These are phyloP conservation scores for Sternarchorhynchus goeldii DNA, from an alignment of 2,797 vertebrate species.

Conservation along the genomic window DNA sequence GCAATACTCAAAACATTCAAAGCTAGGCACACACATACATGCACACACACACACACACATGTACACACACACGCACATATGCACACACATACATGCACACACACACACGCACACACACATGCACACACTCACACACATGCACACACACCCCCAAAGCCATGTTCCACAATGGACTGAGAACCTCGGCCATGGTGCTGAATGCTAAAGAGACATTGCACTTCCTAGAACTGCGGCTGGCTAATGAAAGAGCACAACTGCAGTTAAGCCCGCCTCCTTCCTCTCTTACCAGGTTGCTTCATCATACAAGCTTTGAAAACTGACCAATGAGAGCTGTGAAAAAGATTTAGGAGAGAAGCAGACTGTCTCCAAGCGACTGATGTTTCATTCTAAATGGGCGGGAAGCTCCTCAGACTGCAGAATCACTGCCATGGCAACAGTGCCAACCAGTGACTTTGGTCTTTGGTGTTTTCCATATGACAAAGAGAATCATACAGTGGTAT, in stretches of 20 bases:
- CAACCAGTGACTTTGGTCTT: conserved; percentile 1
- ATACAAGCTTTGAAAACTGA: conserved; percentile 54
- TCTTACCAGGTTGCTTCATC: conserved; percentile 12
- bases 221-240: conserved; percentile 58
- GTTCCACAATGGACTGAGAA: not conserved
- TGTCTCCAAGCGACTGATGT: conserved; percentile 4
- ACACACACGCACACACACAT: no score
- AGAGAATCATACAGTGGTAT: not conserved
- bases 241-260: conserved; percentile 37
- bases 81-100: no score
- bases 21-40: no score
- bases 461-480: conserved; percentile 18
- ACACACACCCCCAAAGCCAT: not conserved
- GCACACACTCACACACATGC: no score
- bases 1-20: not conserved
- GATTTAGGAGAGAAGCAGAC: conserved; percentile 1
- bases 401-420: conserved; percentile 15
- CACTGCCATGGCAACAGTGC: conserved; percentile 11
- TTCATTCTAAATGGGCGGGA: not conserved
- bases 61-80: no score
- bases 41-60: no score
- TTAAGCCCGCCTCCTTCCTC: conserved; percentile 49
- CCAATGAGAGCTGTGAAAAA: conserved; percentile 51
- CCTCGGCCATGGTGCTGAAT: conserved; percentile 46
- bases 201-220: conserved; percentile 55